Base-by-base conservation (phyloP, 1,140 invertebrate species). In the Ctenoplectra terminalis region DNA sequence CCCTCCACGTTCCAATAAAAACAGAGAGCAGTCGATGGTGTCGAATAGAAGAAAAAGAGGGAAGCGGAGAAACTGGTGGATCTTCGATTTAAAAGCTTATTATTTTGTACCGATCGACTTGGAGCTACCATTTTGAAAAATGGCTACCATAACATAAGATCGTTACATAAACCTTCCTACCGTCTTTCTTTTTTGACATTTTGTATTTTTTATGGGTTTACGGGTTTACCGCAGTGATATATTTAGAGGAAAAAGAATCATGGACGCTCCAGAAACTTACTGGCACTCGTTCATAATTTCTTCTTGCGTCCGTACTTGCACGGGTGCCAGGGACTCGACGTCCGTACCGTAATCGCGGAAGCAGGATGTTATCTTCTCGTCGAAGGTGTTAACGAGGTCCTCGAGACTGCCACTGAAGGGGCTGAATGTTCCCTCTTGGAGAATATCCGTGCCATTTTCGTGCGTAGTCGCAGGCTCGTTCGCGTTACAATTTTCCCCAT, bases 211-310 rank as follows among this genome's bases (percentile, higher is more conserved):
- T n/a, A n/a, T n/a, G n/a, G 26, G 2, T 1, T 26, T 8, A 56
- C 20, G 34, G 46, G 46, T 9, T 66, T 29, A 46, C 13, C n/a
- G 13, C 6, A 8, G 11, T 15, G 34, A 63, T n/a, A 40, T 37
- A 37, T 34, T 3, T 4, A 34, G 13, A 73, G 29, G 29, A 43
- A 46, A 11, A 20, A 17, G 2, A n/a, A 46, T 58, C 11, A 13
- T 11, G 6, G 46, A 69, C 23, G 40, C 48, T 61, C 73, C 9
- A 78, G 78, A 66, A 40, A 99, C 98, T 99, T 94, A 99, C 99
- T 99, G 99, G 96, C 98, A 99, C 95, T 99, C 98, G 94, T 98
- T 99, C 97, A 99, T 99, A 89, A 99, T 98, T 94, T 99, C 99
- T 92, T 99, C 99, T 94, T 99, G 98, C 40, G 97, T 97, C 92